Base-by-base conservation (phyloP, 92 coral and sea anemone species). In the Muricea muricata region DNA sequence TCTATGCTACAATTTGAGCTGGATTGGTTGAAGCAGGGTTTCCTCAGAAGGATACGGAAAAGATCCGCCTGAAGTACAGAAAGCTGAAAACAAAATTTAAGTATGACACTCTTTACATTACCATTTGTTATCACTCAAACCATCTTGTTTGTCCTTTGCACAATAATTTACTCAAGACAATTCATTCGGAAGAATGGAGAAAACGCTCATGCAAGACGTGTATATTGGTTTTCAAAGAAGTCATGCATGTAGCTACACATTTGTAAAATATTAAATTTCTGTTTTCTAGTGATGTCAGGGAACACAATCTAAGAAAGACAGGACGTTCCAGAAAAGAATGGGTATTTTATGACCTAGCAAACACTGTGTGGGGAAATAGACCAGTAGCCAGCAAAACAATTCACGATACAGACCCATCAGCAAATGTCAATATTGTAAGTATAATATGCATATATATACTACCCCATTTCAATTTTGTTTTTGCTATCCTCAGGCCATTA, bases 261-360 rank as follows among this genome's bases (percentile, higher is more conserved):
- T n/a, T 29, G 20, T 23, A 30, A 29, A 37, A 6, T 5, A 31
- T 6, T 34, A 1, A 26, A 26, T 34, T 20, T 55, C 56, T 48
- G 37, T 24, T 29, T 68, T 30, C 13, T 68, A 77, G 89, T 58
- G 89, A 86, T 79, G 71, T 86, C 42, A 86, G 73, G 61, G 86
- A 86, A 25, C 85, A 86, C 70, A 86, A 86, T 71, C 56, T 86
- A 32, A 66, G 45, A 28, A 78, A 66, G 47, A 86, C 89, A 20
- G 89, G 89, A 42, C 48, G 85, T 39, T 77, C 85, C 13, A 21
- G 85, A 72, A 85, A 85, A 33, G 79, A 86, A 50, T 86, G 89
- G 89, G 56, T 78, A 14, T 54, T 25, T 39, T 86, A 86, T 42
- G 80, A 54, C 11, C 9, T 86, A 61, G 89, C 85, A 26, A 78